Base-by-base conservation (phyloP, 2,797 vertebrate species). In the Sebastes alutus region DNA sequence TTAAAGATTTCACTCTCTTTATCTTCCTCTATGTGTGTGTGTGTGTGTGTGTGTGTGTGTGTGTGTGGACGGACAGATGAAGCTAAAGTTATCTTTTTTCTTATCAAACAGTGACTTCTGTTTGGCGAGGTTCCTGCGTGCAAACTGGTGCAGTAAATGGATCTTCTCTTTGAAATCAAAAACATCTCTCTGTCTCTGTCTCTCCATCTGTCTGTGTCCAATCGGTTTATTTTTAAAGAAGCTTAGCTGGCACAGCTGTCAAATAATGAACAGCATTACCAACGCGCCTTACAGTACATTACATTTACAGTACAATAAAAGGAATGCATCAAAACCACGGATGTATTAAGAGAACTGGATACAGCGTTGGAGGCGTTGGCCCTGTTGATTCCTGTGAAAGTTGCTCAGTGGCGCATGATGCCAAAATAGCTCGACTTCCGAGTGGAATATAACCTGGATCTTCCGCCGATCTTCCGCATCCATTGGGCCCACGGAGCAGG, bases 1-100 rank as follows among this genome's bases (percentile, higher is more conserved):
- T 93, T 95, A 93, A 90, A 92, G 88, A 91, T 91, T 87, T 85
- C 81, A 80, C 85, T 87, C 80, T 63, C 79, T 87, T 89, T 87
- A 86, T 86, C 76, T 86, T 64, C 6, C 7, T 60, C 71, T 78
- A 49, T 25, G 25, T 25, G 3, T 25, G n/a, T 52, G 27, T 69
- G 66, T 75, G 72, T 52, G 33, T 32, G 32, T 33, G 66, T 75
- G 71, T 52, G 61, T 65, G 22, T 20, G 22, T n/a, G 49, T 61
- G 56, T 60, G 52, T 4, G 9, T 61, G 82, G 80, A 83, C 83
- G 64, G 67, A 82, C 58, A n/a, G 79, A 89, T 82, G 46, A 60
- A 78, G 32, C 70, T 32, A 35, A 2, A 25, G 27, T 61, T 82
- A 10, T 63, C 77, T 61, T 67, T 74, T 77, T 60, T 72, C 56